phyloP scores from a whole-genome alignment of 2,888 invertebrate genomes.

The Eristalis tenax region DNA sequence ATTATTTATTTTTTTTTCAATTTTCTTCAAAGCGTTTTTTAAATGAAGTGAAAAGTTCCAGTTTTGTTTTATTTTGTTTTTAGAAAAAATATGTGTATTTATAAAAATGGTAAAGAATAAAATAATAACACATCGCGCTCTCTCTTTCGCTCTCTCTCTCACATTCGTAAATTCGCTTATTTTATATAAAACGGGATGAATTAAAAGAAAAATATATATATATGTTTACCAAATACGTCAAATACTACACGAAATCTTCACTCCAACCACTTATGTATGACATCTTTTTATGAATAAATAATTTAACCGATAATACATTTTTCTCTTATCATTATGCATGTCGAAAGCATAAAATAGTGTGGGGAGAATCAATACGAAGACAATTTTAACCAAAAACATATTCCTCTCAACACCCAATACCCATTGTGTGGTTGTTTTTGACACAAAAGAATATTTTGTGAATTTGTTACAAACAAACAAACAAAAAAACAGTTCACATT shows the following conservation, averaged over 20 bases:
- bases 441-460: constrained; percentile 40
- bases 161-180: constrained; percentile 67
- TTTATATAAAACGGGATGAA: constrained; percentile 62
- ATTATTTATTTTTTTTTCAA: constrained; percentile 14
- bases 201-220: constrained; percentile 49
- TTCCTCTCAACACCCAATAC: not conserved
- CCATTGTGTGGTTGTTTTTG: not conserved
- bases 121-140: constrained; percentile 62
- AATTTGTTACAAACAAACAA: not conserved
- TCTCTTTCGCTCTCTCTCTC: constrained; percentile 39
- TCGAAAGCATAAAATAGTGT: constrained; percentile 43
- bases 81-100: constrained; percentile 60
- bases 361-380: constrained; percentile 52
- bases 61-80: constrained; percentile 27
- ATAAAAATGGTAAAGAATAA: constrained; percentile 64
- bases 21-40: constrained; percentile 41
- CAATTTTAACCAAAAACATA: constrained; percentile 25
- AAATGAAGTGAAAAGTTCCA: constrained; percentile 37
- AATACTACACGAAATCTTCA: constrained; percentile 49
- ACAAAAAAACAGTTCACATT: not conserved
- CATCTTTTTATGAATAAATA: constrained; percentile 66
- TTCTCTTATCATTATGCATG: constrained; percentile 58
- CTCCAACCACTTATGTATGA: constrained; percentile 46
- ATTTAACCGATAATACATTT: constrained; percentile 70
- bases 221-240: constrained; percentile 68